Percentiles rank a stretch among this genome's conserved stretches.
phyloP scores from a whole-genome alignment of 2,888 invertebrate genomes.

The Drosophila niveifrons region DNA sequence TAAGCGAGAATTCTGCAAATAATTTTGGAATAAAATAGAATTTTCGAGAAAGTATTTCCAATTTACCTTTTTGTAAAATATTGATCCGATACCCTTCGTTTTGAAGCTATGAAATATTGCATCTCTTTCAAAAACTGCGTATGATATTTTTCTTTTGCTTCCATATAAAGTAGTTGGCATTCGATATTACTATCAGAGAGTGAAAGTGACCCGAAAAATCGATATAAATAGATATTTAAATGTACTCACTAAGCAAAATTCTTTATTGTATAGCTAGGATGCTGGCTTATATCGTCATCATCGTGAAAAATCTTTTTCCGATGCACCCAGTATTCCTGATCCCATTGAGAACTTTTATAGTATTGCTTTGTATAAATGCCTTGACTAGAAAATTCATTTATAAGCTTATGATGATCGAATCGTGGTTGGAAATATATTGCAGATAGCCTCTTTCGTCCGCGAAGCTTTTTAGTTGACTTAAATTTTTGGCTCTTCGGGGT shows the following conservation, averaged over 20 bases:
- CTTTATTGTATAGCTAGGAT: slow-evolving; percentile 56
- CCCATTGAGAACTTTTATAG: not conserved
- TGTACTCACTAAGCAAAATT: slow-evolving; percentile 51
- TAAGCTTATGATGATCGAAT: not conserved
- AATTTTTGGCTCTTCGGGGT: too few relatives aligned
- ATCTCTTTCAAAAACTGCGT: slow-evolving; percentile 44
- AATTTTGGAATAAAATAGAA: not conserved
- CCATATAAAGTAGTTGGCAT: slow-evolving; percentile 34
- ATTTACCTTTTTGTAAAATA: slow-evolving; percentile 45
- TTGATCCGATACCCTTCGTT: slow-evolving; percentile 19
- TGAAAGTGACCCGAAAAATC: not conserved
- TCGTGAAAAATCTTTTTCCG: slow-evolving; percentile 18
- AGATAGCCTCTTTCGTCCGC: not conserved
- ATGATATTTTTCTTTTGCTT: slow-evolving; percentile 34
- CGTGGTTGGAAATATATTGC: not conserved
- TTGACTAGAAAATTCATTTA: not conserved
- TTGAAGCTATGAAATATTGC: slow-evolving; percentile 13
- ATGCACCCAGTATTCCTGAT: not conserved
- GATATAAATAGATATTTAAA: not conserved
- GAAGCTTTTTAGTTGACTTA: too few relatives aligned
- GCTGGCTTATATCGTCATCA: slow-evolving; percentile 37
- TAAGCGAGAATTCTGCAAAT: slow-evolving; percentile 28
- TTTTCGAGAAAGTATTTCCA: not conserved
- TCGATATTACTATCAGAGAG: slow-evolving; percentile 31
- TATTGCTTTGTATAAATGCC: not conserved